Evolutionary conservation across 2,113 vertebrate species (phyloP).

Genomic region (Ardeotis arabs): DNA sequence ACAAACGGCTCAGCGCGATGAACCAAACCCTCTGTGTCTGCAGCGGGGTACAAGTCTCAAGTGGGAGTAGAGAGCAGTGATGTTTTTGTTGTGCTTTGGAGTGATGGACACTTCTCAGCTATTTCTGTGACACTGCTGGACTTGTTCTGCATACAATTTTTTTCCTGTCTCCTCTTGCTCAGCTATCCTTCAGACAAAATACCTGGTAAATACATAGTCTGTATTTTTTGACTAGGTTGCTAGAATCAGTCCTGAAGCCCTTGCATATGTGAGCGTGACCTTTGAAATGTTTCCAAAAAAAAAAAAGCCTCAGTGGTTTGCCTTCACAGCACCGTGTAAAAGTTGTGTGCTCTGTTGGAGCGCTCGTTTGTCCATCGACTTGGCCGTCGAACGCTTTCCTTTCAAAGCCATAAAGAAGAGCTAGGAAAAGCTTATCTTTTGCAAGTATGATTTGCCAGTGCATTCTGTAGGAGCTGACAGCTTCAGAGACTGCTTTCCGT

Average conservation of each 20-base stretch:
- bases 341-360: background rate
- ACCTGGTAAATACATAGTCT: background rate
- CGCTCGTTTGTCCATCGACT: accelerated
- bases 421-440: background rate
- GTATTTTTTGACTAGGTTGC: background rate
- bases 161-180: background rate
- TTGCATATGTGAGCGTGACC: background rate
- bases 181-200: background rate
- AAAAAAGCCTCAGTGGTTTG: background rate
- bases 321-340: background rate
- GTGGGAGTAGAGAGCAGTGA: background rate
- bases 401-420: background rate
- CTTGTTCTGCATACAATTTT: background rate
- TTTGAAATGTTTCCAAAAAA: background rate
- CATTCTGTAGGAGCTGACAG: background rate
- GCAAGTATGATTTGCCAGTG: background rate
- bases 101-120: background rate
- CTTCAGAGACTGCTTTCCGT: background rate
- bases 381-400: background rate
- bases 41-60: background rate
- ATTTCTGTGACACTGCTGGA: background rate
- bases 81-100: background rate
- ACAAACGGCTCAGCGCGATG: background rate
- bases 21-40: background rate
- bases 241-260: background rate